Evolutionary conservation across 2,797 vertebrate genomes (phyloP), one percentile per base, ranked within the genome.

Genomic region (Florisuga fusca): DNA sequence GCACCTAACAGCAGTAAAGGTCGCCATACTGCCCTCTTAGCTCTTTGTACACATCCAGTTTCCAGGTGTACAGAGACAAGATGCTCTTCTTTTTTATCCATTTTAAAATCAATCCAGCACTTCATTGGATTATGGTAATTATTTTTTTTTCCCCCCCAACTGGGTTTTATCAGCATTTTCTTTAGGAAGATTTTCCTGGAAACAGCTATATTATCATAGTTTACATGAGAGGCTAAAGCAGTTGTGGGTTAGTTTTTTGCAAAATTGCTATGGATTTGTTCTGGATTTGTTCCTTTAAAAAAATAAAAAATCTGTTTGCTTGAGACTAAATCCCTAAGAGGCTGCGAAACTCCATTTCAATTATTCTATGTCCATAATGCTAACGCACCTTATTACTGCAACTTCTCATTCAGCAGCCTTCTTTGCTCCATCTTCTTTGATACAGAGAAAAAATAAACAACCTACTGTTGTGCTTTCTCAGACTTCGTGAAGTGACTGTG

Each of bases 81-180:
- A 51, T 92, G 5, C 5, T 67, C 2, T 61, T 89, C 15, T 82
- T 16, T 45, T 90, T 87, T 84, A 33, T 38, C 22, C 6, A 16
- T 66, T 86, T 73, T 63, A 48, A 75, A 23, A 3, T 89, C 6
- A 77, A 3, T 50, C 29, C 4, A 38, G 29, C 36, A 74, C 8
- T 85, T 81, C 48, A 50, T 14, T 88, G 12, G 41, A 14, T 87
- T 12, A n/a, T 59, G 15, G 20, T 11, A 61, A 76, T 21, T 75
- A 25, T 10, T 93, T 51, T 72, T 59, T 21, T 29, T 17, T 6
- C 3, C 12, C 0, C 13, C 3, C 13, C 0, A 12, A 4, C 50
- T 12, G 2, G 3, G 15, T 58, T 85, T 80, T 61, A 19, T 90
- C 13, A 21, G 10, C 7, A 33, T 75, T 21, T 58, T 74, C 25